Conservation (phyloP, 1,140 invertebrate genomes). For the Hesperophylax magnus region DNA sequence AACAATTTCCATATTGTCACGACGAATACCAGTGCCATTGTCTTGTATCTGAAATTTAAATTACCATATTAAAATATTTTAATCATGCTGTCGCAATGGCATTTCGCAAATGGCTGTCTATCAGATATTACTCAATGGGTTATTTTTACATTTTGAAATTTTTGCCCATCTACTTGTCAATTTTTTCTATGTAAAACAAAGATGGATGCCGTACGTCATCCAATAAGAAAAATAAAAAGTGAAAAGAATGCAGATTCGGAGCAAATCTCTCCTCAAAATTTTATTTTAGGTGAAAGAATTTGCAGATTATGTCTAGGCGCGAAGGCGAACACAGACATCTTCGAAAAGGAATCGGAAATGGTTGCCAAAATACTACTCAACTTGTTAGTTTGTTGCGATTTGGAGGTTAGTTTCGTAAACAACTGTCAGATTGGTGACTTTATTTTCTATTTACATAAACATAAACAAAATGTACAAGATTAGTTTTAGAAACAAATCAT, state of each 20-base stretch:
- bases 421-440: slow-evolving; percentile 8
- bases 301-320: slow-evolving; percentile 28
- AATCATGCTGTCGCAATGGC: too few relatives aligned
- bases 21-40: slow-evolving; percentile 92
- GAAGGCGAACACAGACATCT: slow-evolving; percentile 20
- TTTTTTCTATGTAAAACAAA: slow-evolving; percentile 4
- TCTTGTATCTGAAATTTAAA: slow-evolving; percentile 85
- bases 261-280: background rate
- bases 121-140: too few relatives aligned
- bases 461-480: background rate
- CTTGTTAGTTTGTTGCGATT: slow-evolving; percentile 19
- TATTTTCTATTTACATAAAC: background rate
- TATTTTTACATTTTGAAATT: too few relatives aligned
- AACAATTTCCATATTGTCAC: slow-evolving; percentile 94
- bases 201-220: slow-evolving; percentile 3
- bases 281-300: background rate
- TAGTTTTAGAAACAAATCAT: background rate
- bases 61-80: too few relatives aligned
- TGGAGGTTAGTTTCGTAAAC: slow-evolving; percentile 43
- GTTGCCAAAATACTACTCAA: slow-evolving; percentile 11
- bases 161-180: background rate
- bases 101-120: too few relatives aligned
- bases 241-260: background rate
- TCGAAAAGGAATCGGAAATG: slow-evolving; percentile 34
- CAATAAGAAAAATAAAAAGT: background rate